Evolutionary conservation across 2,113 vertebrate species (phyloP), one percentile per base, ranked within the genome.

Genomic region (Pelobates fuscus): DNA sequence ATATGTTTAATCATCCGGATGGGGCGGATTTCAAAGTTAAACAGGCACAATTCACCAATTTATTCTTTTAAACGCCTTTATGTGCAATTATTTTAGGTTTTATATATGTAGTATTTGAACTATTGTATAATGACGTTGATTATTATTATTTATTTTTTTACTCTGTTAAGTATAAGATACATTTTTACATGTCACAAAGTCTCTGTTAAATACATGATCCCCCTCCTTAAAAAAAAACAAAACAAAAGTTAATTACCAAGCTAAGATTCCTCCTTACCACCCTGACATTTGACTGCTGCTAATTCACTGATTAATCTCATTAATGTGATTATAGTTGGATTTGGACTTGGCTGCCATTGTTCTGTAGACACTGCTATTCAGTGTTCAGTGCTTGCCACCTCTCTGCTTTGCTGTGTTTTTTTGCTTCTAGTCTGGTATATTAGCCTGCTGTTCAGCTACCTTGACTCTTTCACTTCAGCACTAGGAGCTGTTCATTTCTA

Each of bases 221-320:
- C 11, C 4, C 18, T 11, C 24, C 62, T 18, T 18, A 52, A 23
- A 58, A 10, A 37, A 70, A 70, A 57, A 57, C 18, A 57, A 24
- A 60, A 21, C 76, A 37, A 89, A 91, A 92, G 91, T 92, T 93
- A 93, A 94, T 94, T 93, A 88, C 87, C 79, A 79, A 84, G 87
- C 87, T 86, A 86, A 84, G 85, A 84, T 89, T 88, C 87, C 86
- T 91, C 82, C 84, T 85, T 37, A 77, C 87, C 88, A 91, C 86
- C 84, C 86, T 92, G 92, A 92, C 91, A 91, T 92, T 91, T 93
- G 91, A 90, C 91, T 90, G 86, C 88, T 87, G 89, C 90, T 93
- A 92, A 94, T 93, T 94, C 92, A 81, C 91, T 92, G 91, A 93
- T 94, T 94, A 93, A 94, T 93, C 92, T 93, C 92, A 92, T 94